Conservation (phyloP, 2,797 vertebrate species). For the Linurgus olivaceus region DNA sequence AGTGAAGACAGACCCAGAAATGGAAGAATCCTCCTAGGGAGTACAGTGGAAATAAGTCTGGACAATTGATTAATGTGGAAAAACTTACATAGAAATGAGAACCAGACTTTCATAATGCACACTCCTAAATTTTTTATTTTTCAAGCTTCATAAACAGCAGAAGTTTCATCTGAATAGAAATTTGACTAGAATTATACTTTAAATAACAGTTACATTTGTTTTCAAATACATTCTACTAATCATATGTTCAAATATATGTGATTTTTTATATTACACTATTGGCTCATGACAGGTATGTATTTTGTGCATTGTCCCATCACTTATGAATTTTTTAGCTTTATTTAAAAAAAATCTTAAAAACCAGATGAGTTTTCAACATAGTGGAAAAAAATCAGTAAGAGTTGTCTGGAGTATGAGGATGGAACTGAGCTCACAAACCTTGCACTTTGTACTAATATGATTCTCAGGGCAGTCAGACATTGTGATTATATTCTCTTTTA, state of each 20-base stretch:
- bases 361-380: background rate
- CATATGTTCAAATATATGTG: background rate
- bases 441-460: background rate
- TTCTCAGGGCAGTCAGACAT: background rate
- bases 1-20: background rate
- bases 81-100: constrained; percentile 30
- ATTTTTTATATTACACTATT: background rate
- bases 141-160: background rate
- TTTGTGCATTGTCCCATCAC: background rate
- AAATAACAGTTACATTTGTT: background rate
- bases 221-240: background rate
- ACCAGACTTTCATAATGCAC: background rate
- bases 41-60: constrained; percentile 6
- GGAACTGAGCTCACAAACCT: background rate
- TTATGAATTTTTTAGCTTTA: background rate
- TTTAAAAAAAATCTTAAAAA: background rate
- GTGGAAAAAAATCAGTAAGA: background rate
- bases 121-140: background rate
- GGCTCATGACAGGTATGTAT: background rate
- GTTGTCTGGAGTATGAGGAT: background rate
- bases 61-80: constrained; percentile 11
- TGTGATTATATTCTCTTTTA: background rate
- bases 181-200: background rate
- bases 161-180: background rate
- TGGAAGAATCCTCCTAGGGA: constrained; percentile 1